phyloP scores from a whole-genome alignment of 23 tunicate genomes.

The Styela plicata region DNA sequence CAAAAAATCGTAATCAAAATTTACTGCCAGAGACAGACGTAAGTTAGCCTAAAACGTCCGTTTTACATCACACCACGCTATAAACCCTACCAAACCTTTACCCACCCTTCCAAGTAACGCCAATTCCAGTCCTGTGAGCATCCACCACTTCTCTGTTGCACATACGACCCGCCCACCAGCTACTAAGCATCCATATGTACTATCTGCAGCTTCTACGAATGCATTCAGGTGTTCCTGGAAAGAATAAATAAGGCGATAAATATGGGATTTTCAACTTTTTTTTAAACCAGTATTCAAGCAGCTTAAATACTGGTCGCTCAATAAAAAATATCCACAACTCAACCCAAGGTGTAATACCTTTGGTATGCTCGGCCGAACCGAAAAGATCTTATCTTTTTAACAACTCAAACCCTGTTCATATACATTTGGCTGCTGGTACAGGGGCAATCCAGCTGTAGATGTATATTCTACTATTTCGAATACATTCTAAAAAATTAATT shows the following conservation, averaged over 20 bases:
- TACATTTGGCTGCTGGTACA: too few species aligned
- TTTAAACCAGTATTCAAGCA: not conserved
- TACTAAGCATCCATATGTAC: constrained; percentile 80
- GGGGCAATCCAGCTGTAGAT: too few species aligned
- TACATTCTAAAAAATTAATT: too few species aligned
- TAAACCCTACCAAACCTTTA: too few species aligned
- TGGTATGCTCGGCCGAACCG: too few species aligned
- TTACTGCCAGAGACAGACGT: too few species aligned
- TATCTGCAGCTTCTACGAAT: constrained; percentile 82
- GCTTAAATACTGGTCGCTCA: not conserved
- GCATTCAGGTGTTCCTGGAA: constrained; percentile 71
- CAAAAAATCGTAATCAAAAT: too few species aligned
- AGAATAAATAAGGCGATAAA: not conserved
- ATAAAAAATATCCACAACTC: not conserved
- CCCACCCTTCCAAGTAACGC: constrained; percentile 81
- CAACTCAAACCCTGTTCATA: too few species aligned
- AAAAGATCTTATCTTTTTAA: too few species aligned
- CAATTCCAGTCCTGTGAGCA: constrained; percentile 74
- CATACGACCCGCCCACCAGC: constrained; percentile 66
- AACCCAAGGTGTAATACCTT: not conserved
- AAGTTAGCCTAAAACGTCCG: too few species aligned
- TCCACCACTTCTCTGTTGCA: constrained; percentile 91
- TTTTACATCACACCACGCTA: too few species aligned
- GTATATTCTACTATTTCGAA: too few species aligned
- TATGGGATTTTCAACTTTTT: not conserved